Percentiles rank a stretch among this genome's conserved stretches.
phyloP scores from a whole-genome alignment of 2,888 invertebrate genomes.

The Eupithecia vulgata region DNA sequence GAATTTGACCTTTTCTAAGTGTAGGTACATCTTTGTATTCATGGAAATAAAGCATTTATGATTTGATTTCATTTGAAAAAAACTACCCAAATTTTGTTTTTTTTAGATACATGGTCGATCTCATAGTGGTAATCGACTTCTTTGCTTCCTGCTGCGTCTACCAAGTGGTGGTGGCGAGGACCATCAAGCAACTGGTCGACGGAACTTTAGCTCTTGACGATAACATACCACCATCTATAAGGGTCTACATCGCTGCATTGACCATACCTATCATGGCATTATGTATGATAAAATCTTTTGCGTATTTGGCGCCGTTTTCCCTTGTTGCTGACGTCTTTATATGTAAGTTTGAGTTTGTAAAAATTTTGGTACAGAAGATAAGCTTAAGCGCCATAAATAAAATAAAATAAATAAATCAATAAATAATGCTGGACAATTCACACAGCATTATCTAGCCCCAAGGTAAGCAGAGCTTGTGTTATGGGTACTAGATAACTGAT shows the following conservation, averaged over 20 bases:
- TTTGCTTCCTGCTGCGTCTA: slow-evolving; percentile 77
- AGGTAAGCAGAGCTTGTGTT: too few species aligned
- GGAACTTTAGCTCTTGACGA: slow-evolving; percentile 36
- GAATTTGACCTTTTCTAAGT: too few species aligned
- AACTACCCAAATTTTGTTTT: slow-evolving; percentile 9
- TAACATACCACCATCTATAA: slow-evolving; percentile 42
- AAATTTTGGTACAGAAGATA: too few species aligned
- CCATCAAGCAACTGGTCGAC: slow-evolving; percentile 62
- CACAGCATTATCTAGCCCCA: too few species aligned
- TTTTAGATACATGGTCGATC: slow-evolving; percentile 61
- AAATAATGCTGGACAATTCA: too few species aligned
- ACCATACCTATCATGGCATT: slow-evolving; percentile 56
- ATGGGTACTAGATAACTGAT: too few species aligned
- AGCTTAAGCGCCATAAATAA: too few species aligned
- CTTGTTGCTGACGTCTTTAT: slow-evolving; percentile 58
- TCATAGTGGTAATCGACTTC: slow-evolving; percentile 68
- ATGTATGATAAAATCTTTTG: slow-evolving; percentile 60
- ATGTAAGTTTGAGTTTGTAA: slow-evolving; percentile 45
- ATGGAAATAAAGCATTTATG: too few species aligned
- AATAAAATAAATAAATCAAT: too few species aligned
- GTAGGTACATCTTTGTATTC: too few species aligned
- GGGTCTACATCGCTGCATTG: slow-evolving; percentile 50
- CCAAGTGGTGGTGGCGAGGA: slow-evolving; percentile 75
- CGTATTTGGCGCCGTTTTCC: slow-evolving; percentile 64
- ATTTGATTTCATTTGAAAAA: too few species aligned